Percentiles rank a stretch among this genome's conserved stretches.
phyloP scores from a whole-genome alignment of 2,888 invertebrate genomes.

The Ceratothoa steindachneri region DNA sequence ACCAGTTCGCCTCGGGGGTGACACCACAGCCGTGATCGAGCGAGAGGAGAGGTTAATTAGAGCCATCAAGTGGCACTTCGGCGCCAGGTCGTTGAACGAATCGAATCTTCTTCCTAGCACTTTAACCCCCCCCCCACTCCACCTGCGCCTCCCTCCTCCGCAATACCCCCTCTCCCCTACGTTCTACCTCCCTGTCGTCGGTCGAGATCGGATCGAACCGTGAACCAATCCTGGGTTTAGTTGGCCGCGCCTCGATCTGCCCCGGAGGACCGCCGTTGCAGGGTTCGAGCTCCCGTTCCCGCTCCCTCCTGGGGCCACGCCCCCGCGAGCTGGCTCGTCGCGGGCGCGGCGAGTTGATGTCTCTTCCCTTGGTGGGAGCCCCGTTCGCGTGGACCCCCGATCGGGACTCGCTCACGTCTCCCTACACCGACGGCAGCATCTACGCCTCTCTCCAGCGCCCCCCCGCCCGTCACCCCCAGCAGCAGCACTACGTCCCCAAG shows the following conservation, averaged over 20 bases:
- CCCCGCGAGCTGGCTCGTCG: not conserved
- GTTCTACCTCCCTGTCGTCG: too few relatives aligned
- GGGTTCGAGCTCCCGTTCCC: not conserved
- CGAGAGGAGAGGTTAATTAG: too few relatives aligned
- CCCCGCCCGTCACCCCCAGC: constrained; percentile 22
- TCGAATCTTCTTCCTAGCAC: too few relatives aligned
- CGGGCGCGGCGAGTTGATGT: constrained; percentile 8
- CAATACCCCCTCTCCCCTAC: too few relatives aligned
- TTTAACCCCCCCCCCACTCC: too few relatives aligned
- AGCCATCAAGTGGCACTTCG: too few relatives aligned
- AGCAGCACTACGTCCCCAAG: constrained; percentile 24
- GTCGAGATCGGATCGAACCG: not conserved
- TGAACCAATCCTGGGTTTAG: not conserved
- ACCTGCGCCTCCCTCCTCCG: too few relatives aligned
- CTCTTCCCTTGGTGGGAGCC: not conserved
- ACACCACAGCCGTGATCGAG: too few relatives aligned
- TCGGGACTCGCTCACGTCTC: constrained; percentile 44
- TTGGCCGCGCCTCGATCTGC: not conserved
- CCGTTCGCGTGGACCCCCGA: constrained; percentile 46
- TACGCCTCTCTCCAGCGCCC: constrained; percentile 45
- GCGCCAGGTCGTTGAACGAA: too few relatives aligned
- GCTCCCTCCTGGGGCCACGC: not conserved
- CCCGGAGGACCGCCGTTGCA: not conserved
- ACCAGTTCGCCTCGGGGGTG: too few relatives aligned
- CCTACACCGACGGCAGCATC: constrained; percentile 42